Conservation (phyloP, 2,888 invertebrate species). For the Keiferia lycopersicella region DNA sequence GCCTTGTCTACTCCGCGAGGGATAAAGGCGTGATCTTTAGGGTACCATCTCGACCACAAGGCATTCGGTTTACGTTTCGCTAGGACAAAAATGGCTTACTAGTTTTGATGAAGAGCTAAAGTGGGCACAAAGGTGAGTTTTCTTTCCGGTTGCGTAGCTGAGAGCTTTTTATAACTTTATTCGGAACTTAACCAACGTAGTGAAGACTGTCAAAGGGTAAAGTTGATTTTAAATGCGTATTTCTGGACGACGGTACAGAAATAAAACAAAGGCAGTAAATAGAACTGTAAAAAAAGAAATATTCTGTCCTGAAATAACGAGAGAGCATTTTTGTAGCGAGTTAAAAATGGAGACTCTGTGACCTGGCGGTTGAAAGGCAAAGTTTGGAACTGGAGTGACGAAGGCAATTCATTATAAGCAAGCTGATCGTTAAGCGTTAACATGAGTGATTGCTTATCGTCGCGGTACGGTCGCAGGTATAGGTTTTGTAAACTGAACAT, state of each 20-base stretch:
- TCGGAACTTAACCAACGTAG: neutral
- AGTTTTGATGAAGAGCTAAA: no score
- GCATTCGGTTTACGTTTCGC: no score
- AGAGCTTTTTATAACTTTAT: neutral
- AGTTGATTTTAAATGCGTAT: neutral
- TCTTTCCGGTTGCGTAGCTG: neutral
- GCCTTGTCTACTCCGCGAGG: no score
- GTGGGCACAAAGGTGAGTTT: no score
- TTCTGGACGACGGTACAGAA: neutral
- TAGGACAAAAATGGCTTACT: no score
- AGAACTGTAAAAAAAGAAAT: neutral
- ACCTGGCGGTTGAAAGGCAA: neutral
- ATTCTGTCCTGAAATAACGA: neutral
- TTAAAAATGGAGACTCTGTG: neutral
- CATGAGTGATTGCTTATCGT: conserved; percentile 1
- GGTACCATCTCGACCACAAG: no score
- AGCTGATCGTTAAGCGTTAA: neutral
- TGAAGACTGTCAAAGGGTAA: conserved; percentile 2
- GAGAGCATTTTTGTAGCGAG: neutral
- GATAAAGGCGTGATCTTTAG: no score
- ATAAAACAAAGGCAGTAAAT: neutral
- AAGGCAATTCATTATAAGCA: neutral
- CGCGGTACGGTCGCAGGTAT: neutral
- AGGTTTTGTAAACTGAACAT: neutral
- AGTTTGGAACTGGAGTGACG: neutral